Conservation (phyloP, 2,113 vertebrate genomes). For the Lota lota region DNA sequence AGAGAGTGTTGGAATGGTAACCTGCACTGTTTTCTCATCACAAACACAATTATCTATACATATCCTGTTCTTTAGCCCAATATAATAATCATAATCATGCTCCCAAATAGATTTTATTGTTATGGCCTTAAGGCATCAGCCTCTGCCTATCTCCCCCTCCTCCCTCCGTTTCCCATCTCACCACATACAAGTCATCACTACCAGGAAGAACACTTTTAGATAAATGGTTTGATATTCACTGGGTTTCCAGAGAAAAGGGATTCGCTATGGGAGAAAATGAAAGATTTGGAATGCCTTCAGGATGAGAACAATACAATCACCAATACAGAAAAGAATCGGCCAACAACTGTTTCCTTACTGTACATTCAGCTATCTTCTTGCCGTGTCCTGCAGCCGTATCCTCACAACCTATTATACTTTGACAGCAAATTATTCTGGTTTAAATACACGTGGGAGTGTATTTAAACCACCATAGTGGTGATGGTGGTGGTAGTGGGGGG, state of each 20-base stretch:
- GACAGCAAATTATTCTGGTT: slow-evolving; percentile 25
- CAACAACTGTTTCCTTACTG: not conserved
- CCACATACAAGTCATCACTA: slow-evolving; percentile 13
- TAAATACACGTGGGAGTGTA: too few species aligned
- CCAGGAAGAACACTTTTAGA: slow-evolving; percentile 3
- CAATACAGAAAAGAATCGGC: too few species aligned
- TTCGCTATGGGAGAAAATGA: too few species aligned
- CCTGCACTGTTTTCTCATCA: slow-evolving; percentile 19
- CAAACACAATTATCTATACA: slow-evolving; percentile 32
- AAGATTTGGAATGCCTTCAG: too few species aligned
- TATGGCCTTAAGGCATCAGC: slow-evolving; percentile 9
- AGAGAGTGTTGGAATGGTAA: slow-evolving; percentile 22
- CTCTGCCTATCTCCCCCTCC: slow-evolving; percentile 3
- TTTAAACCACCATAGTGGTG: too few species aligned
- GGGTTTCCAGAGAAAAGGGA: too few species aligned
- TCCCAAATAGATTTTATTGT: slow-evolving; percentile 33
- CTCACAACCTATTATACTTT: slow-evolving; percentile 30
- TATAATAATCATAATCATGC: too few species aligned
- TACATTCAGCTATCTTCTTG: not conserved
- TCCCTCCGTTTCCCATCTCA: not conserved
- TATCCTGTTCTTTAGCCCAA: slow-evolving; percentile 7
- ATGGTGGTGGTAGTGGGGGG: too few species aligned
- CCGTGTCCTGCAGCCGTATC: not conserved
- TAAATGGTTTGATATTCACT: too few species aligned
- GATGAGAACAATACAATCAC: too few species aligned